Evolutionary conservation across 2,888 invertebrate genomes (phyloP), one percentile per base, ranked within the genome.

Genomic region (Aphodius granarius): DNA sequence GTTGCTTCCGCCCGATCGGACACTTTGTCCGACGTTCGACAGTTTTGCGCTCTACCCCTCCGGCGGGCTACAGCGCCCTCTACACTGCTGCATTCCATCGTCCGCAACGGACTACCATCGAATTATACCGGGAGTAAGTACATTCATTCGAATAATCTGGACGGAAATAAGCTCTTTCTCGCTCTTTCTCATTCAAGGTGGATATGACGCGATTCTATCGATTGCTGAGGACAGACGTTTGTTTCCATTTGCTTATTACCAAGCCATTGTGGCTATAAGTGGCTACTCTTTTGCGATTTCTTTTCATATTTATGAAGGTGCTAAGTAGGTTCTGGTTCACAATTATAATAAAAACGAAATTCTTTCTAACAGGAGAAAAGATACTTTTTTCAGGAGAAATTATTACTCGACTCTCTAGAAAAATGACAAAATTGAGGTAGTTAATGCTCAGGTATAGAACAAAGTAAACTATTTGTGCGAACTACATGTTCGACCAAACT

Each of bases 1-100:
- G 86, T 85, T 85, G 83, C 83, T 86, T 86, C 85, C 85, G 81
- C 83, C 79, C 84, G 84, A 83, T 78, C 83, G 84, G 82, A 80
- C 82, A 85, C 83, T 86, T 86, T 86, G 86, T 86, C 85, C 84
- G 82, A 77, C 78, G 77, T 78, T 79, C 80, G 82, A 81, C 81
- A 81, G 81, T 79, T 81, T 71, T n/a, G n/a, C 80, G 79, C 80
- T 79, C 80, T 80, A 78, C 79, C 81, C 78, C 77, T 79, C 77
- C 75, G 68, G 68, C 19, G n/a, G 6, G n/a, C 68, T 6, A 13
- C 5, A n/a, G n/a, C 22, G 68, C 19, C 21, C 68, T n/a, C 68
- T 20, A 20, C 68, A 65, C 65, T 65, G 68, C 68, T 22, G 68
- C 68, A 22, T 43, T 43, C 43, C 43, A 3, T 3, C 43, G 43